Evolutionary conservation across 1,140 invertebrate genomes (phyloP).

Genomic region (Ruditapes philippinarum): DNA sequence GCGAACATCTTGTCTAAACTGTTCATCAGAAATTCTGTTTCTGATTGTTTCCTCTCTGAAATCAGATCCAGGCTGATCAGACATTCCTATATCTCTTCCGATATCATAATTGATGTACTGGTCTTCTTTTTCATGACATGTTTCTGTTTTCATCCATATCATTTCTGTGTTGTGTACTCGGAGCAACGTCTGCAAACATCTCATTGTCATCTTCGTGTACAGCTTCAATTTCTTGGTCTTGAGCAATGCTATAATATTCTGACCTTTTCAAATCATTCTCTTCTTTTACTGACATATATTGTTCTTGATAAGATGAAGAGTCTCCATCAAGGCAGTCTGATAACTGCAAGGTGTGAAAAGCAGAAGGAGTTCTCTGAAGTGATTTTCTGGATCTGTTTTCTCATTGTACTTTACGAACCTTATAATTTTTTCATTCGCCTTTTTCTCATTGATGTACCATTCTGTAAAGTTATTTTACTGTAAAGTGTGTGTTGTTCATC

Average conservation of each 20-base stretch:
- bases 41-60: not conserved
- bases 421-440: slow-evolving; percentile 18
- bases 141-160: not conserved
- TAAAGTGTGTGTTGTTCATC: not conserved
- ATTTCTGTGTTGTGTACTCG: slow-evolving; percentile 7
- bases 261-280: not conserved
- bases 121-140: not conserved
- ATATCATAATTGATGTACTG: not conserved
- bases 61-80: not conserved
- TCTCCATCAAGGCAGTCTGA: slow-evolving; percentile 1
- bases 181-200: not conserved
- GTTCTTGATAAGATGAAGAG: slow-evolving; percentile 10
- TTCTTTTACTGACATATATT: slow-evolving; percentile 14
- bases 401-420: slow-evolving; percentile 37
- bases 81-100: slow-evolving; percentile 1
- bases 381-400: slow-evolving; percentile 56
- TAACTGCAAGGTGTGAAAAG: slow-evolving; percentile 59
- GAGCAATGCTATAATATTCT: not conserved
- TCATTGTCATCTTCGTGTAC: too few species aligned
- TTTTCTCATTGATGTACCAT: slow-evolving; percentile 19
- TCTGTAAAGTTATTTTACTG: not conserved
- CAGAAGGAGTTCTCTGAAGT: slow-evolving; percentile 66
- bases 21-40: slow-evolving; percentile 5
- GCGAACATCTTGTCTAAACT: not conserved
- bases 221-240: not conserved